Base-by-base conservation (phyloP, 2,888 invertebrate species). In the Pristionchus fissidentatus region DNA sequence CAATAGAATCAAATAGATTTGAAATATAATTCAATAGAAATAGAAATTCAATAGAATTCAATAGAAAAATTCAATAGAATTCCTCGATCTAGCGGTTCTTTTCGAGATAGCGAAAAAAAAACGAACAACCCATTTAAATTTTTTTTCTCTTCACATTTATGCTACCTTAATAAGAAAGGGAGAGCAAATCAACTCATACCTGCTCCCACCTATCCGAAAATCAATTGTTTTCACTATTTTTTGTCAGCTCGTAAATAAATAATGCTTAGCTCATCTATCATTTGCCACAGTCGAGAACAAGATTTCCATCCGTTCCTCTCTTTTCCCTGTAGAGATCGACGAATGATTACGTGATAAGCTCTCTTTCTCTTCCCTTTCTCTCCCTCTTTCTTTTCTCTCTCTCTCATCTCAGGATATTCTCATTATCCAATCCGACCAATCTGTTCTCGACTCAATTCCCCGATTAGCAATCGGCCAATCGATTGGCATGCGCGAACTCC, bases 261-360 rank as follows among this genome's bases (percentile, higher is more conserved):
- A n/a, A 1, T 66, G 3, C 22, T 35, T 62, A 8, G 19, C n/a
- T 66, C 35, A 19, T 62, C 19, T 41, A 38, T 43, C 41, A 3
- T 7, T 41, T 43, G 15, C 19, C n/a, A n/a, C n/a, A n/a, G n/a
- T n/a, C n/a, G n/a, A 35, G 57, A 70, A 70, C 62, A 66, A 52
- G 22, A 77, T 32, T 32, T 46, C 35, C 75, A 22, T 52, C 75
- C 49, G 32, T 32, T 66, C 22, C 43, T 87, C 84, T 41, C 84
- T 87, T 66, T 87, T 87, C 43, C 88, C 55, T 13, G 86, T 62
- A 29, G 86, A 86, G 82, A 88, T 87, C 62, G 87, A 66, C 32
- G 84, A 84, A 3, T 87, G 87, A 81, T 88, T 88, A 60, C 57
- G 78, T 62, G 77, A 75, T 73, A 80, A 70, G 52, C 60, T 46